phyloP scores from a whole-genome alignment of 2,113 vertebrate species.

The Chamaetylas fuelleborni region DNA sequence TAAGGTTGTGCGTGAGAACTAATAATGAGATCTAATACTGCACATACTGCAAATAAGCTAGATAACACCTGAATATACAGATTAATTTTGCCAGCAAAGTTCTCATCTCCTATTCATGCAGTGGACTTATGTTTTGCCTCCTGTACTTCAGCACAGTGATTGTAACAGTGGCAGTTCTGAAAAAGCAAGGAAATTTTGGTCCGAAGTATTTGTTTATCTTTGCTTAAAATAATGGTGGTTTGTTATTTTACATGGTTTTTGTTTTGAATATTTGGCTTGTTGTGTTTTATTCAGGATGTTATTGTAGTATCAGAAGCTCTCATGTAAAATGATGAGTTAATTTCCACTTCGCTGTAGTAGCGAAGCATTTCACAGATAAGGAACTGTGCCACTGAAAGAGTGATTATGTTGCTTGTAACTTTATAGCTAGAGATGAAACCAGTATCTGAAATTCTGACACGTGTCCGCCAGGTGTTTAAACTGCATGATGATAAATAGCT shows the following conservation, averaged over 20 bases:
- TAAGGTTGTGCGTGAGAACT: not conserved
- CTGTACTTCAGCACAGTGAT: not conserved
- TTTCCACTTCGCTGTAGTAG: not conserved
- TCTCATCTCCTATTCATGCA: not conserved
- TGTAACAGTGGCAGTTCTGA: not conserved
- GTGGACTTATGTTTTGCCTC: not conserved
- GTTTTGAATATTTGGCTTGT: not conserved
- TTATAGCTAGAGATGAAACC: not conserved
- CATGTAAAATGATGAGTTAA: not conserved
- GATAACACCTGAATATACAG: not conserved
- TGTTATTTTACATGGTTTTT: not conserved
- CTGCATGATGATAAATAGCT: not conserved
- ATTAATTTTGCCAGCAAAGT: not conserved
- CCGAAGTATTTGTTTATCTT: not conserved
- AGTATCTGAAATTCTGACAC: not conserved
- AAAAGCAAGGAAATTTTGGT: not conserved
- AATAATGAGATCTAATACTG: not conserved
- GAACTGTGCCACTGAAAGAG: not conserved
- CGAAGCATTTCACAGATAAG: not conserved
- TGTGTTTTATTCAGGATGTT: not conserved
- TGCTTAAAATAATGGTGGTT: not conserved
- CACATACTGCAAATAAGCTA: not conserved
- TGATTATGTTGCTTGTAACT: not conserved
- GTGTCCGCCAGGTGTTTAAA: not conserved
- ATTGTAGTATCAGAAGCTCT: not conserved